Evolutionary conservation across 2,888 invertebrate species (phyloP).

Genomic region (Polydesmus complanatus): DNA sequence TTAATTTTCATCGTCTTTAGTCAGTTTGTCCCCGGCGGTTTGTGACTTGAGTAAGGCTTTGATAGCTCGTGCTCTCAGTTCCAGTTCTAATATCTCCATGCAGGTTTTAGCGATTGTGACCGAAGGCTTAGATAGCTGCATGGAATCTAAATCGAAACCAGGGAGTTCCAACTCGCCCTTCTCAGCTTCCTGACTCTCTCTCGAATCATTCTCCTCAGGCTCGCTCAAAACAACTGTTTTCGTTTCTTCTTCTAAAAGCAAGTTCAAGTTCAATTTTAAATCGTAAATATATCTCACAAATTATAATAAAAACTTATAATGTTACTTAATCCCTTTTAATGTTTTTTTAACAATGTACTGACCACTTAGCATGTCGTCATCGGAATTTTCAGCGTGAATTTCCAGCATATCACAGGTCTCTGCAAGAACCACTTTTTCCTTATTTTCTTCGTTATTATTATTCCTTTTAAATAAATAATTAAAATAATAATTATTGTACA

Average conservation of each 20-base stretch:
- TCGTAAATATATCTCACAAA: neutral
- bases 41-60: conserved; percentile 34
- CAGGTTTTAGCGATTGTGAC: conserved; percentile 8
- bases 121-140: neutral
- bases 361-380: neutral
- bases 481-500: too few species aligned
- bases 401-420: conserved; percentile 10
- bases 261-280: too few species aligned
- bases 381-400: conserved; percentile 1
- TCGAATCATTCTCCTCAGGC: too few species aligned
- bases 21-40: neutral
- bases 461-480: too few species aligned
- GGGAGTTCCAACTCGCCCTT: neutral
- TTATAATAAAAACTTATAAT: neutral
- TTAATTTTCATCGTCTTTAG: neutral
- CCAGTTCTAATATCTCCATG: conserved; percentile 36
- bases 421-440: too few species aligned
- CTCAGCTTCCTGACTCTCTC: neutral
- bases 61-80: conserved; percentile 37
- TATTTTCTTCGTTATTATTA: too few species aligned
- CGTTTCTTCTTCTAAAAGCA: too few species aligned
- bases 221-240: too few species aligned
- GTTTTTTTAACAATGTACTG: neutral
- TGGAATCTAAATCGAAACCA: conserved; percentile 15
- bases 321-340: neutral